These are phyloP conservation scores for Neomorphus geoffroyi DNA, from an alignment of 2,797 vertebrate genomes.

Conservation along the genomic window DNA sequence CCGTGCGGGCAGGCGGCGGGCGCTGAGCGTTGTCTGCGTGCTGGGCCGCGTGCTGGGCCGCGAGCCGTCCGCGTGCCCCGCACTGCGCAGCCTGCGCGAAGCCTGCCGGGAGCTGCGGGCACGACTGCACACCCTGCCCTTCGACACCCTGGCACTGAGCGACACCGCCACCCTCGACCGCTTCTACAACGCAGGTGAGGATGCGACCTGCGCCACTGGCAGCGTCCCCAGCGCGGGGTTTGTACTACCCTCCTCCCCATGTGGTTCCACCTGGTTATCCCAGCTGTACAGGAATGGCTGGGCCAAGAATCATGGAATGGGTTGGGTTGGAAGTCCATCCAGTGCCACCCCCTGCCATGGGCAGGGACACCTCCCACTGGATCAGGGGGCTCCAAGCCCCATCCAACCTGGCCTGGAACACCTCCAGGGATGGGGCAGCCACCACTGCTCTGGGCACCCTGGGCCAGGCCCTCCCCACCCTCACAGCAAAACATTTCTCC, in stretches of 20 bases:
- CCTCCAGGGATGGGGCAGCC: too few species aligned
- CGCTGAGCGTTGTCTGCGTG: constrained; percentile 82
- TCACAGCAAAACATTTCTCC: too few species aligned
- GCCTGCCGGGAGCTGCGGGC: constrained; percentile 82
- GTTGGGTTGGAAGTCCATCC: too few species aligned
- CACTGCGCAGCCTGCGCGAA: constrained; percentile 80
- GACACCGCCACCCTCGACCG: constrained; percentile 80
- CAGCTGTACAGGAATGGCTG: not conserved
- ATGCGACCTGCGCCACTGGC: rapidly evolving
- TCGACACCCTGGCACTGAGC: constrained; percentile 80
- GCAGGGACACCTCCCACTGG: too few species aligned
- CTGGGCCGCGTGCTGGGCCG: constrained; percentile 65
- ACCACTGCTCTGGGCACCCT: too few species aligned
- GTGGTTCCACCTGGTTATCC: not conserved
- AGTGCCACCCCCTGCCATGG: too few species aligned
- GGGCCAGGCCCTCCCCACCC: too few species aligned
- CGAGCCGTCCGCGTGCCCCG: not conserved
- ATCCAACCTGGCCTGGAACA: too few species aligned
- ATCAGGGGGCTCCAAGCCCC: too few species aligned
- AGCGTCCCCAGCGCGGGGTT: rapidly evolving
- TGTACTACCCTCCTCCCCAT: too few species aligned
- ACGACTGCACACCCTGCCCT: constrained; percentile 74
- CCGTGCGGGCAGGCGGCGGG: constrained; percentile 52
- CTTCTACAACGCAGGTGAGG: constrained; percentile 92
- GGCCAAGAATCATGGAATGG: too few species aligned